Evolutionary conservation across 1,140 invertebrate genomes (phyloP), one percentile per base, ranked within the genome.

Genomic region (Armadillidium nasatum): DNA sequence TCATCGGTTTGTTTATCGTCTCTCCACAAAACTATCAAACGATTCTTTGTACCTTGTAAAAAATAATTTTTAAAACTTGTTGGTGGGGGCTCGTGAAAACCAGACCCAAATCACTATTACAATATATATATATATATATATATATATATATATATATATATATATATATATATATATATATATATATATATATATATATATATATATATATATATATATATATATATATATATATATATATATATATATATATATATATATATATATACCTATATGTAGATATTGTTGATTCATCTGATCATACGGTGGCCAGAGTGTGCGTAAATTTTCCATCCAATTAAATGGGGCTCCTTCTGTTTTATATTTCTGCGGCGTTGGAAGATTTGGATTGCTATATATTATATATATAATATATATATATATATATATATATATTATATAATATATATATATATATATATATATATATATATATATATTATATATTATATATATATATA

Each of bases 271-370:
- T 68, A 94, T 85, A 85, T 89, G 89, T 23, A 94, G 85, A 85
- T 92, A 94, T 15, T 88, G 88, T 82, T 93, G 91, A 78, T 91
- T 88, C 0, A 86, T 84, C 4, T 86, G 84, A 81, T 92, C 90
- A 81, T 92, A 95, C 73, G 90, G 88, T 0, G 92, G 91, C 93
- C 93, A 95, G 66, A 92, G 10, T 90, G 83, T 71, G 91, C 89
- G 80, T 90, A 91, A 79, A 89, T 88, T 75, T 85, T 85, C 89
- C 89, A 90, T 71, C 89, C 88, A 76, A 87, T 86, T 68, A 85
- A 84, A 79, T 87, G 87, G 10, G 0, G 68, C 67, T 3, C 69
- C 60, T 4, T 87, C 85, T 10, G 86, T 89, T 50, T 87, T 84
- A 85, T 87, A 89, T 75, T 83, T 84, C 44, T 86, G 85, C 75